phyloP scores from a whole-genome alignment of 2,113 vertebrate species.

The Vanacampus margaritifer region DNA sequence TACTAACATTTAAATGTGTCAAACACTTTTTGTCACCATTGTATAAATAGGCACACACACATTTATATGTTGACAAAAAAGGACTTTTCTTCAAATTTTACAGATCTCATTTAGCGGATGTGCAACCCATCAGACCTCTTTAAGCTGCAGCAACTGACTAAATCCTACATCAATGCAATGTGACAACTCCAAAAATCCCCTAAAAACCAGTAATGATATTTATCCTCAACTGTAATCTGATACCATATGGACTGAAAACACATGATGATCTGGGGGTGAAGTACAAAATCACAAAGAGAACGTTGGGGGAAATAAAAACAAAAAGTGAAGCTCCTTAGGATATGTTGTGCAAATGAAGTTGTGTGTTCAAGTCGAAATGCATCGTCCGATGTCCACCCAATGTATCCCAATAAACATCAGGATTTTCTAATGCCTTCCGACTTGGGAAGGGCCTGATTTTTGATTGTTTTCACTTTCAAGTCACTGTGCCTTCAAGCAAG shows the following conservation, averaged over 20 bases:
- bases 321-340: not conserved
- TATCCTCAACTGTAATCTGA: slow-evolving; percentile 33
- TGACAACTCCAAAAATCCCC: slow-evolving; percentile 21
- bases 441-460: no score
- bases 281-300: slow-evolving; percentile 11
- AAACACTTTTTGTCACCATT: no score
- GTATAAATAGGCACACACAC: slow-evolving; percentile 1
- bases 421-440: no score
- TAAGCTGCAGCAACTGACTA: not conserved
- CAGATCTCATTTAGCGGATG: slow-evolving; percentile 1
- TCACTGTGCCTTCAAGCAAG: no score
- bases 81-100: slow-evolving; percentile 7
- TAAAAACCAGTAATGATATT: slow-evolving; percentile 8
- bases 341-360: no score
- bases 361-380: no score
- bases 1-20: no score
- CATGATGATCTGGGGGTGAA: slow-evolving; percentile 7
- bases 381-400: no score
- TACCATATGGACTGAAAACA: slow-evolving; percentile 3
- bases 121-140: slow-evolving; percentile 1
- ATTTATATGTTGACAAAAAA: slow-evolving; percentile 2
- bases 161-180: slow-evolving; percentile 22
- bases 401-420: no score
- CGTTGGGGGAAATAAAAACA: slow-evolving; percentile 1
- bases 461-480: no score